Evolutionary conservation across 2,797 vertebrate genomes (phyloP).

Genomic region (Hemitrygon akajei): DNA sequence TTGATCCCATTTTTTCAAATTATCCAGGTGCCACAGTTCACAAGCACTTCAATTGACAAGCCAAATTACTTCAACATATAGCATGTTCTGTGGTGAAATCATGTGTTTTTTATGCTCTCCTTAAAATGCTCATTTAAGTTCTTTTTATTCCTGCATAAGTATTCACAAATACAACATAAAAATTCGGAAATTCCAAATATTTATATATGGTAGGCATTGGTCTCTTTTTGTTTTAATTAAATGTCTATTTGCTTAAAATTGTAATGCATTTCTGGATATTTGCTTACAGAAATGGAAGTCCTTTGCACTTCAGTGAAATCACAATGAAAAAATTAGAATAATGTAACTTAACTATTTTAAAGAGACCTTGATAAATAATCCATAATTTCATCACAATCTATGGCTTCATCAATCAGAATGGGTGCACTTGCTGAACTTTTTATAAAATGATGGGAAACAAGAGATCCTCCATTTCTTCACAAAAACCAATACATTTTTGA

Average conservation of each 20-base stretch:
- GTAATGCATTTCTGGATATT: not conserved
- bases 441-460: not conserved
- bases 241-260: not conserved
- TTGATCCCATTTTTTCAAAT: not conserved
- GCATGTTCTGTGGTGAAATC: not conserved
- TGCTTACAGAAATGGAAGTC: not conserved
- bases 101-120: not conserved
- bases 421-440: not conserved
- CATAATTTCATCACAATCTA: not conserved
- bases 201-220: not conserved
- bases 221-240: not conserved
- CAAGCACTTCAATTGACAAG: not conserved
- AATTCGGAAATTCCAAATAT: not conserved
- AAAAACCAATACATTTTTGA: not conserved
- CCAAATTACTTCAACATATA: not conserved
- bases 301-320: not conserved
- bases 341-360: not conserved
- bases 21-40: not conserved
- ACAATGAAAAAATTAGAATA: not conserved
- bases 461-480: not conserved
- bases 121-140: not conserved
- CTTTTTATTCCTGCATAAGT: not conserved
- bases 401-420: not conserved
- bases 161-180: not conserved
- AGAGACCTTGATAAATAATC: not conserved